Percentiles rank a stretch among this genome's conserved stretches.
phyloP scores from a whole-genome alignment of 2,888 invertebrate genomes.

The Phyllotreta cruciferae region DNA sequence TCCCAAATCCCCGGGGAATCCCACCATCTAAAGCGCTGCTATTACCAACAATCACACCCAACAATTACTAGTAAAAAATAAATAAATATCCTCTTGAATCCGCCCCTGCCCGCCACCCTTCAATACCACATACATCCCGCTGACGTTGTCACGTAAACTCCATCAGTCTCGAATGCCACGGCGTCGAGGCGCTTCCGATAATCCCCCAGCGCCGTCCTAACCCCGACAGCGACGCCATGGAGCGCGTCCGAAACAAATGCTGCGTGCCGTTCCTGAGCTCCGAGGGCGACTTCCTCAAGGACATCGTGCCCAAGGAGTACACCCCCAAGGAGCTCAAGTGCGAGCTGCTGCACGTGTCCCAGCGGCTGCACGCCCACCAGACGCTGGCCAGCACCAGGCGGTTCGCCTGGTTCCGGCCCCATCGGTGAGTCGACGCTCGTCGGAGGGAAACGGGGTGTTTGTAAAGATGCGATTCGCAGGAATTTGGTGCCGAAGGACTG shows the following conservation, averaged over 20 bases:
- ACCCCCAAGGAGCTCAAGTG: slow-evolving; percentile 55
- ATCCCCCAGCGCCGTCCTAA: background rate
- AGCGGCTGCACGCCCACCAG: slow-evolving; percentile 63
- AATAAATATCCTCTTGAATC: background rate
- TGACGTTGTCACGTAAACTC: slow-evolving; percentile 27
- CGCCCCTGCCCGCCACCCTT: slow-evolving; percentile 9
- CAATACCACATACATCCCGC: slow-evolving; percentile 15
- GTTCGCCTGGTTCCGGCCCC: slow-evolving; percentile 59
- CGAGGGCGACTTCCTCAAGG: slow-evolving; percentile 61
- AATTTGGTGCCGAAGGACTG: slow-evolving; percentile 68
- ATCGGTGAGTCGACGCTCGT: slow-evolving; percentile 43
- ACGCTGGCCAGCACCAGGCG: slow-evolving; percentile 64
- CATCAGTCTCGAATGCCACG: slow-evolving; percentile 17
- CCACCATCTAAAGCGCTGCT: no score
- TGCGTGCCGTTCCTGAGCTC: slow-evolving; percentile 59
- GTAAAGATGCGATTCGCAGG: slow-evolving; percentile 40
- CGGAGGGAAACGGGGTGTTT: background rate
- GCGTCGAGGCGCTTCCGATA: slow-evolving; percentile 2
- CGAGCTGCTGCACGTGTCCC: slow-evolving; percentile 55
- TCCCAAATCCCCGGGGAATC: no score
- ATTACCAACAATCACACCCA: no score
- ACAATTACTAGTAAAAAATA: background rate
- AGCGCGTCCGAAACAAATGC: slow-evolving; percentile 52
- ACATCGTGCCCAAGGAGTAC: slow-evolving; percentile 50
- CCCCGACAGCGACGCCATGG: slow-evolving; percentile 29